These are phyloP conservation scores for Cydia pomonella DNA, from an alignment of 1,140 invertebrate species.

Conservation along the genomic window DNA sequence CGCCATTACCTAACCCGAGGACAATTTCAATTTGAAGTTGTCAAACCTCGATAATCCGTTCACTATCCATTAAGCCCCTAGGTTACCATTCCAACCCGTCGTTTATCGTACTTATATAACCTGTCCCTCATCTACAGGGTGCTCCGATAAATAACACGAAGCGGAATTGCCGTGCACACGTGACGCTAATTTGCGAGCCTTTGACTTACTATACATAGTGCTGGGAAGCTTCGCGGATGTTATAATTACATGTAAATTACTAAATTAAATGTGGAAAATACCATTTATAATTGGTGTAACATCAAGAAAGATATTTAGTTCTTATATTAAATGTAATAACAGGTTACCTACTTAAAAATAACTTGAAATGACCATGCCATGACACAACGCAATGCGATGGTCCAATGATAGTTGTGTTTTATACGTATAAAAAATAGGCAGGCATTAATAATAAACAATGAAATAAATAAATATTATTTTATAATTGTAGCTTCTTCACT, in stretches of 20 bases:
- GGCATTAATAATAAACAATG: too few relatives aligned
- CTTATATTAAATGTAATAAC: too few relatives aligned
- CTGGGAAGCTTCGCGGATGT: neutral
- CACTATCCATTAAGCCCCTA: slow-evolving; percentile 28
- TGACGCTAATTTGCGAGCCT: slow-evolving; percentile 27
- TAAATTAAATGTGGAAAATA: too few relatives aligned
- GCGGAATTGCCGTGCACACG: slow-evolving; percentile 11
- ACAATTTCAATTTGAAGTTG: slow-evolving; percentile 27
- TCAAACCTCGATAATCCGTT: slow-evolving; percentile 25
- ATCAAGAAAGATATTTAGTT: too few relatives aligned
- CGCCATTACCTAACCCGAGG: slow-evolving; percentile 11
- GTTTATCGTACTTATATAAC: slow-evolving; percentile 20
- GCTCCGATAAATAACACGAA: slow-evolving; percentile 11
- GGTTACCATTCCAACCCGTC: neutral
- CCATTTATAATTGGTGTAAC: too few relatives aligned
- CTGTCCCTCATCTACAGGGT: slow-evolving; percentile 17
- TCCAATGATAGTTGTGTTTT: too few relatives aligned
- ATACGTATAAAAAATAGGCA: too few relatives aligned
- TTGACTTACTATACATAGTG: neutral
- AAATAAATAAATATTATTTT: too few relatives aligned
- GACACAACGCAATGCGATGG: too few relatives aligned
- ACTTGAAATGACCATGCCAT: too few relatives aligned
- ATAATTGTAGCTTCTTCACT: too few relatives aligned
- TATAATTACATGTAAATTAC: neutral
- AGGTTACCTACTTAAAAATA: too few relatives aligned